These are phyloP conservation scores for Cyanoderma ruficeps DNA, from an alignment of 2,113 vertebrate genomes.

Conservation along the genomic window DNA sequence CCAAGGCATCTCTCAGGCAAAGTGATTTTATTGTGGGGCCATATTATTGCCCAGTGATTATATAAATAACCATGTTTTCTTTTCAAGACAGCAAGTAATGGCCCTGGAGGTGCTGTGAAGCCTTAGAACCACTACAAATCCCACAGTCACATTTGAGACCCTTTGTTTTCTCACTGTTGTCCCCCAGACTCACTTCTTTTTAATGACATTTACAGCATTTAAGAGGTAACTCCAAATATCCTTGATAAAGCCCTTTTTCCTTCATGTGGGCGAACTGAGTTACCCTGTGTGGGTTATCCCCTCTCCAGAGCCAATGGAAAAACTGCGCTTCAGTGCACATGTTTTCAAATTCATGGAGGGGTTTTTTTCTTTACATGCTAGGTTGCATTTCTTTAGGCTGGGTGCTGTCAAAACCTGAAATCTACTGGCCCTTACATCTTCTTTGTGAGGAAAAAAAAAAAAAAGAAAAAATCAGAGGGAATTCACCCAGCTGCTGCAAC, in stretches of 20 bases:
- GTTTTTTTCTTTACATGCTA: constrained; percentile 26
- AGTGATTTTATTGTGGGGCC: constrained; percentile 6
- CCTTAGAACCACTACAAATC: neutral
- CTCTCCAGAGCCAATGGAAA: neutral
- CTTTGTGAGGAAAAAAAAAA: neutral
- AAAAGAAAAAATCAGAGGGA: neutral
- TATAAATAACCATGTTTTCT: constrained; percentile 43
- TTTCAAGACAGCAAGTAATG: neutral
- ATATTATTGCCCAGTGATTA: neutral
- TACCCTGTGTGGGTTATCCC: neutral
- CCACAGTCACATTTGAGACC: neutral
- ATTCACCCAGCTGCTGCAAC: neutral
- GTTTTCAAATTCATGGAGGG: neutral
- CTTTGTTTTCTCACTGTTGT: neutral
- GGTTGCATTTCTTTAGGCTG: constrained; percentile 10
- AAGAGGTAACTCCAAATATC: neutral
- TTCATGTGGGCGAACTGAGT: neutral
- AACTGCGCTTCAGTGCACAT: neutral
- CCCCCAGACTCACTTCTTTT: neutral
- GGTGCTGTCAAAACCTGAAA: constrained; percentile 16
- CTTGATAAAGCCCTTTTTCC: neutral
- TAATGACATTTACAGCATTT: constrained; percentile 6
- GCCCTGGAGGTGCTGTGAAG: neutral
- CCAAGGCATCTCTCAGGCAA: neutral
- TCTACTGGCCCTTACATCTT: neutral